Conservation (phyloP, 1,140 invertebrate genomes). For the Drosophila seguyi region DNA sequence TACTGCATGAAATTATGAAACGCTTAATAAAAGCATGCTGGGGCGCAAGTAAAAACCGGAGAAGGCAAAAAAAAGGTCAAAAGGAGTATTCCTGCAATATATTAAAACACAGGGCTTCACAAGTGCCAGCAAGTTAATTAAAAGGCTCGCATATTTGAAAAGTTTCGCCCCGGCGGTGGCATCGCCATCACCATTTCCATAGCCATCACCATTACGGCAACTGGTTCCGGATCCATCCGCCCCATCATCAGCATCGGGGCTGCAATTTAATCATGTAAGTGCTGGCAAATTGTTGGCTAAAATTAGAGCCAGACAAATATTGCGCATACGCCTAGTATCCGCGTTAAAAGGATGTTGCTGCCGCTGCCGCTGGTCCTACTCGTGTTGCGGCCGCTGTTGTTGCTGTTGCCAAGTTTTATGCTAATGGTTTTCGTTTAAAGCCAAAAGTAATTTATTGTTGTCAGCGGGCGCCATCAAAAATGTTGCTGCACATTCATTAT, state of each 20-base stretch:
- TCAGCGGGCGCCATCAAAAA: slow-evolving; percentile 82
- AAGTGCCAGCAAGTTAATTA: slow-evolving; percentile 74
- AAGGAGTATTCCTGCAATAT: slow-evolving; percentile 46
- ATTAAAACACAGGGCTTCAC: slow-evolving; percentile 43
- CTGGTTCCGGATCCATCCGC: slow-evolving; percentile 17
- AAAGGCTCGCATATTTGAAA: slow-evolving; percentile 80
- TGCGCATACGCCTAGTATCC: slow-evolving; percentile 73
- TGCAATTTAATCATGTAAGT: slow-evolving; percentile 82
- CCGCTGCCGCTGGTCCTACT: slow-evolving; percentile 7
- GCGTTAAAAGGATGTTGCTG: slow-evolving; percentile 68
- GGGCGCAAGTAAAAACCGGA: slow-evolving; percentile 1
- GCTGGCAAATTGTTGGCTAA: slow-evolving; percentile 82
- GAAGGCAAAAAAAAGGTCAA: slow-evolving; percentile 12
- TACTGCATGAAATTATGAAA: slow-evolving; percentile 83
- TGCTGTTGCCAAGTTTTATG: slow-evolving; percentile 80
- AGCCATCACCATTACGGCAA: slow-evolving; percentile 30
- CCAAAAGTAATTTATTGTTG: slow-evolving; percentile 84
- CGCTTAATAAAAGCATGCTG: slow-evolving; percentile 69
- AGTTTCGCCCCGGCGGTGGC: slow-evolving; percentile 45
- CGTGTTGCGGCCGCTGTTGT: slow-evolving; percentile 44
- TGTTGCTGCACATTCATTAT: slow-evolving; percentile 83
- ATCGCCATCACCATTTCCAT: slow-evolving; percentile 26
- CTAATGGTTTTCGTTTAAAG: slow-evolving; percentile 83
- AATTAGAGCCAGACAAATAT: slow-evolving; percentile 82
- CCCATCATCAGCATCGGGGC: slow-evolving; percentile 40